Evolutionary conservation across 2,888 invertebrate species (phyloP).

Genomic region (Latrodectus elegans): DNA sequence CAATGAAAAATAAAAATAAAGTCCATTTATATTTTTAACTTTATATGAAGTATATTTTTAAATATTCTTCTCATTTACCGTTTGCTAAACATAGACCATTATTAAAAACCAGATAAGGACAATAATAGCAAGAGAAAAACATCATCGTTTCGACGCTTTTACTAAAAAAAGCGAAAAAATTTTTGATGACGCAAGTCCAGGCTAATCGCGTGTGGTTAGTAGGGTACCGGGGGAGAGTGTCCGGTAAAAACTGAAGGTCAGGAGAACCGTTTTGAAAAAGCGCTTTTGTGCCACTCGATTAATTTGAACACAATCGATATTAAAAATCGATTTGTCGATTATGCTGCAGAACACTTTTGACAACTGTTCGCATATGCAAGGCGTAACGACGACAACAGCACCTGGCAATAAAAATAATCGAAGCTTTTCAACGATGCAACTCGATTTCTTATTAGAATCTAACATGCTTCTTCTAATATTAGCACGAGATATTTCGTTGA

Average conservation of each 20-base stretch:
- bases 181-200: constrained; percentile 13
- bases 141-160: not conserved
- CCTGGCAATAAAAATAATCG: too few species aligned
- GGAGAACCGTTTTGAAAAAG: constrained; percentile 24
- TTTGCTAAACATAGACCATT: not conserved
- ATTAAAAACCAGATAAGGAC: not conserved
- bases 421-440: too few species aligned
- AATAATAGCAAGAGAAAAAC: not conserved
- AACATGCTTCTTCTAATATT: too few species aligned
- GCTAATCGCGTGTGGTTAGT: constrained; percentile 32
- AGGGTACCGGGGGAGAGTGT: constrained; percentile 15
- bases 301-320: constrained; percentile 56
- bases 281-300: constrained; percentile 49
- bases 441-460: too few species aligned
- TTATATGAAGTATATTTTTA: too few species aligned
- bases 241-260: constrained; percentile 53
- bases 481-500: too few species aligned
- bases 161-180: not conserved
- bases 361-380: constrained; percentile 13
- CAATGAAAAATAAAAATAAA: too few species aligned
- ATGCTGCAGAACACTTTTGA: constrained; percentile 6
- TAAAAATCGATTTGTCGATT: constrained; percentile 41
- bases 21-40: too few species aligned
- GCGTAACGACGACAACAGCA: too few species aligned
- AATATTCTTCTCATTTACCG: not conserved